Conservation (phyloP, 2,113 vertebrate genomes). For the Edolisoma coerulescens region DNA sequence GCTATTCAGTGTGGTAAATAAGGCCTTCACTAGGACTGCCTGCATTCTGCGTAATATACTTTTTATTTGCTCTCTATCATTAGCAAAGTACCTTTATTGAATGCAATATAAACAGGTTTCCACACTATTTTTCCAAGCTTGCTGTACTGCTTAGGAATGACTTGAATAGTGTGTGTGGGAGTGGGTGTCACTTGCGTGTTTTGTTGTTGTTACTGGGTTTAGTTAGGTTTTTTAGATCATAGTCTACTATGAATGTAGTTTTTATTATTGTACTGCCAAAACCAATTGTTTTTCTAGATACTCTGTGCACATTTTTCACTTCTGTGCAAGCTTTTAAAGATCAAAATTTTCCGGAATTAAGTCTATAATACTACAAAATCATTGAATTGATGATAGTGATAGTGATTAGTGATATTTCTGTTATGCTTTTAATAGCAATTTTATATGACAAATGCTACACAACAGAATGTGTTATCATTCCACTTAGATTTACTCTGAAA, state of each 20-base stretch:
- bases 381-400: neutral
- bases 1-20: neutral
- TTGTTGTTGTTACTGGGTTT: neutral
- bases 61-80: neutral
- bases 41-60: neutral
- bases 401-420: neutral
- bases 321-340: neutral
- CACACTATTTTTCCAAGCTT: neutral
- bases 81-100: neutral
- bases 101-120: neutral
- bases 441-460: neutral
- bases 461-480: neutral
- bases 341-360: neutral
- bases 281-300: neutral
- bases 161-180: no score
- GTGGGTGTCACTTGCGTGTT: accelerated
- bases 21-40: neutral
- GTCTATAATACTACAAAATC: neutral
- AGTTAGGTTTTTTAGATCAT: neutral
- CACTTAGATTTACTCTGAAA: neutral
- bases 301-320: neutral
- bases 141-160: neutral
- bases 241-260: neutral
- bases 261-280: neutral
- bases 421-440: neutral